Base-by-base conservation (phyloP, 1,140 invertebrate genomes). In the Amyelois transitella region DNA sequence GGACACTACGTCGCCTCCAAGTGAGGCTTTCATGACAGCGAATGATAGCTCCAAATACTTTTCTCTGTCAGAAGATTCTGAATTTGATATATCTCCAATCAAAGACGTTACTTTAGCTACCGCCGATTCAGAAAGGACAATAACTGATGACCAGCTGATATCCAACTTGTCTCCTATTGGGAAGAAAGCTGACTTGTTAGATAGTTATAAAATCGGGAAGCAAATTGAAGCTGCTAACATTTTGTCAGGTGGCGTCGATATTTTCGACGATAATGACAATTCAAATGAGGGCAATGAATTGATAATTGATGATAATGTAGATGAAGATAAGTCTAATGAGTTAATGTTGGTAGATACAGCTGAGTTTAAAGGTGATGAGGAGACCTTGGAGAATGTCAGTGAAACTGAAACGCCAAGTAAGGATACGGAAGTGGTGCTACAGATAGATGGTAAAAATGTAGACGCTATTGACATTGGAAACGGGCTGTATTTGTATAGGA, bases 241-340 rank as follows among this genome's bases (percentile, higher is more conserved):
- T 22, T 60, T 89, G 7, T 88, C 85, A 7, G 86, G 86, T 25
- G 85, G 86, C 51, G 83, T 89, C 6, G 78, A 85, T 54, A 89
- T 89, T 51, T 89, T 89, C 68, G 88, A 89, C 56, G 88, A 88
- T 45, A 88, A 87, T 72, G 85, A 89, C 20, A 88, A 88, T 55
- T 89, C 88, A 0, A 86, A 87, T 60, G 88, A 89, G 68, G 88
- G 79, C 17, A 73, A 87, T 68, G 88, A 89, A 43, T 69, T 89
- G 10, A 82, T 89, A 7, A 89, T 89, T 22, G 88, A 89, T 64
- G 88, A 89, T 44, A 84, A 81, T 64, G 74, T 67, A 5, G 64
- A 69, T 6, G 81, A 82, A 32, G 74, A 76, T 0, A 80, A 85
- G 51, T 51, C 67, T 32, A 69, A 62, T 49, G 73, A 73, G 18